Conservation (phyloP, 2,113 vertebrate genomes). For the Bolborhynchus lineola region DNA sequence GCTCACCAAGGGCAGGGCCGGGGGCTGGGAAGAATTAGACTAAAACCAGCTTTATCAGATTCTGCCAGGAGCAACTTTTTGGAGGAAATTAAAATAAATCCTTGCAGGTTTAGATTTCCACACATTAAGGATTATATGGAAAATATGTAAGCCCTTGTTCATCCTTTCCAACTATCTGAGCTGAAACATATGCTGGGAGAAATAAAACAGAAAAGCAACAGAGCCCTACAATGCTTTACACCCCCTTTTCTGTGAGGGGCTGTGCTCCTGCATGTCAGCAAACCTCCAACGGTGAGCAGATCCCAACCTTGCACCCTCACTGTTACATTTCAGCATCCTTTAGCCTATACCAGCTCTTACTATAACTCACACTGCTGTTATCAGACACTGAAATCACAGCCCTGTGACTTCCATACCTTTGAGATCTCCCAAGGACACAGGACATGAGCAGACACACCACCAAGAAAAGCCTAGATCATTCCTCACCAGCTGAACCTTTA, state of each 20-base stretch:
- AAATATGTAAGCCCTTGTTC: neutral
- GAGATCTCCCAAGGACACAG: neutral
- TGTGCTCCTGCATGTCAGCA: neutral
- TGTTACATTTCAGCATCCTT: neutral
- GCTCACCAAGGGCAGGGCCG: neutral
- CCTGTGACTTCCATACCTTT: neutral
- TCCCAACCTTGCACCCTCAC: neutral
- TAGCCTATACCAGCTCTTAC: neutral
- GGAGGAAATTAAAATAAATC: constrained; percentile 61
- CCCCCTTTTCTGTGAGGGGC: neutral
- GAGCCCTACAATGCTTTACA: neutral
- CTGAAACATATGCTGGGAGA: neutral
- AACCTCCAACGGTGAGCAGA: neutral
- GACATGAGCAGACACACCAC: neutral
- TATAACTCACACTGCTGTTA: neutral
- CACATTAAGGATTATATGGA: neutral
- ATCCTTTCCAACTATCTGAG: neutral
- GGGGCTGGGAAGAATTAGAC: constrained; percentile 40
- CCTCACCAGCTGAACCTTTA: neutral
- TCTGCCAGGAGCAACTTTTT: constrained; percentile 41
- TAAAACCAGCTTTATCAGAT: constrained; percentile 46
- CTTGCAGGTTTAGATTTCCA: constrained; percentile 30
- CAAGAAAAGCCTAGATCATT: neutral
- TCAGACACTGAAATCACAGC: neutral
- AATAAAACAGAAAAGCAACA: neutral